phyloP scores from a whole-genome alignment of 2,888 invertebrate genomes.

The Formica aserva region DNA sequence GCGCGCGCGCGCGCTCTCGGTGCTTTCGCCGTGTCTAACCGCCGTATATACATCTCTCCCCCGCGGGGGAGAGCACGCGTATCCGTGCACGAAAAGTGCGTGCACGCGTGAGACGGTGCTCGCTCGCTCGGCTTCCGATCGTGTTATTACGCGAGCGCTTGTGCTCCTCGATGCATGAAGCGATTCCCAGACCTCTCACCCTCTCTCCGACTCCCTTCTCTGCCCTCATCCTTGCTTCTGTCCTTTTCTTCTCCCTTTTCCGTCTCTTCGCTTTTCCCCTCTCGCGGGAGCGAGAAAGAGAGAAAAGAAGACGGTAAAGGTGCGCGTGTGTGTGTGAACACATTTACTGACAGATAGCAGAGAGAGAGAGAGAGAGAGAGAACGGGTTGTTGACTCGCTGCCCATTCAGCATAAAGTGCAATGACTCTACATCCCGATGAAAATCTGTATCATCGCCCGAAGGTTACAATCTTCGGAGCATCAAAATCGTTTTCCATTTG shows the following conservation, averaged over 20 bases:
- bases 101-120: conserved; percentile 68
- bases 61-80: conserved; percentile 23
- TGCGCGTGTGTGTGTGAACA: conserved; percentile 21
- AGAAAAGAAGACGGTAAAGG: conserved; percentile 36
- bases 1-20: background rate
- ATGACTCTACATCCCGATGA: conserved; percentile 81
- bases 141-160: conserved; percentile 81
- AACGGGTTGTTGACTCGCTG: conserved; percentile 84
- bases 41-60: background rate
- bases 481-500: conserved; percentile 56
- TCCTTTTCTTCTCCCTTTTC: conserved; percentile 50
- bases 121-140: conserved; percentile 76
- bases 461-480: conserved; percentile 65
- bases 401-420: conserved; percentile 85
- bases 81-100: conserved; percentile 64
- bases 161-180: conserved; percentile 83
- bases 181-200: conserved; percentile 75
- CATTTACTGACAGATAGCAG: background rate
- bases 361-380: conserved; percentile 58
- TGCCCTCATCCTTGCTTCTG: conserved; percentile 27
- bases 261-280: conserved; percentile 44
- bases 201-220: conserved; percentile 47
- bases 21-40: background rate
- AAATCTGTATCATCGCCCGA: conserved; percentile 81
- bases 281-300: conserved; percentile 30